phyloP scores from a whole-genome alignment of 2,113 vertebrate species.

The Gambusia affinis region DNA sequence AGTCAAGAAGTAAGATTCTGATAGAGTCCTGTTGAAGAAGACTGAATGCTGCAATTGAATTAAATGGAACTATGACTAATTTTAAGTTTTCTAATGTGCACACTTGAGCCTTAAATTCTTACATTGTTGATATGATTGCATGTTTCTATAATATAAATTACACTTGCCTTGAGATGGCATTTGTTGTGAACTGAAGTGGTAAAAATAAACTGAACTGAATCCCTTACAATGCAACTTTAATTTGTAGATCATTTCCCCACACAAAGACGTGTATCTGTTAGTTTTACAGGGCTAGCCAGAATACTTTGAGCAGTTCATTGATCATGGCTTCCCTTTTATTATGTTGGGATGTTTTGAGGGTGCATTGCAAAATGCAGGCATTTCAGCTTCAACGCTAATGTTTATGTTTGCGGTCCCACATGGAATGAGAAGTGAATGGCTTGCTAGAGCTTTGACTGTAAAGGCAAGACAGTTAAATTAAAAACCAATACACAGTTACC shows the following conservation, averaged over 20 bases:
- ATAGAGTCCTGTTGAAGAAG: too few relatives aligned
- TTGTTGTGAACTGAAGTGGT: not conserved
- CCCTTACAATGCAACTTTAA: not conserved
- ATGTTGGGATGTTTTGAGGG: conserved; percentile 45
- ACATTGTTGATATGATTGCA: not conserved
- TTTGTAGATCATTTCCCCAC: not conserved
- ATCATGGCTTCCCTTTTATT: conserved; percentile 28
- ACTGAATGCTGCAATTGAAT: too few relatives aligned
- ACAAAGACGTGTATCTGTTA: not conserved
- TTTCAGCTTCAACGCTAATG: conserved; percentile 23
- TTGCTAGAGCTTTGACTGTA: conserved; percentile 24
- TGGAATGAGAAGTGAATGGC: conserved; percentile 34
- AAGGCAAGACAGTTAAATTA: conserved; percentile 59
- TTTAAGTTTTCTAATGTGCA: too few relatives aligned
- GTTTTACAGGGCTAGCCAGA: not conserved
- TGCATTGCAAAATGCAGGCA: not conserved
- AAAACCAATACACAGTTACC: conserved; percentile 64
- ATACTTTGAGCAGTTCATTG: not conserved
- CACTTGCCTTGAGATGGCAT: not conserved
- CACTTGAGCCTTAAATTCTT: not conserved
- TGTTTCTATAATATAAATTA: not conserved
- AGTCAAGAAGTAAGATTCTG: too few relatives aligned
- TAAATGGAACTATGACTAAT: too few relatives aligned
- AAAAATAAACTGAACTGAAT: not conserved
- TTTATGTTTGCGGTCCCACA: conserved; percentile 36